A percentile compares a stretch with the other conserved stretches of the same genome.
These are phyloP conservation scores for Scaeva pyrastri DNA, from an alignment of 2,888 invertebrate genomes.

Conservation along the genomic window DNA sequence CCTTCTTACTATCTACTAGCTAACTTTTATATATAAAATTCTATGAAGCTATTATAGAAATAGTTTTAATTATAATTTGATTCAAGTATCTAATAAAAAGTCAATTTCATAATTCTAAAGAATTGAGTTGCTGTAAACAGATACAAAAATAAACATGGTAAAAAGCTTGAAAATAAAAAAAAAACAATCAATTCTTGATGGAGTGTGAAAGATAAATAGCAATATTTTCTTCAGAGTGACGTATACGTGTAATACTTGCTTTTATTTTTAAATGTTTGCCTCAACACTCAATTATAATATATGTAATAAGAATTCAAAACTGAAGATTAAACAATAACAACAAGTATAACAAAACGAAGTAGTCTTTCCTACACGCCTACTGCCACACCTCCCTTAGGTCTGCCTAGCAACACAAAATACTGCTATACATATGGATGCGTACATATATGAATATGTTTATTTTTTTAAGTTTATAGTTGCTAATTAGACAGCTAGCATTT, in stretches of 20 bases:
- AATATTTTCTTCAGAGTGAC: constrained; percentile 5
- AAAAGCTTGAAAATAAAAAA: neutral
- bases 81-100: neutral
- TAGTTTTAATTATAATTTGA: neutral
- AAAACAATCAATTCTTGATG: constrained; percentile 7
- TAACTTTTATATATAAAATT: no score
- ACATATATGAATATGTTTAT: neutral
- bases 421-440: neutral
- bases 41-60: no score
- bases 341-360: neutral
- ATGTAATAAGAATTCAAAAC: constrained; percentile 14
- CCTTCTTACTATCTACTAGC: no score
- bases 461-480: constrained; percentile 24
- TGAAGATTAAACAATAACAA: constrained; percentile 14
- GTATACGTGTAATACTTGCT: neutral
- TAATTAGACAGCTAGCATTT: constrained; percentile 41
- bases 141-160: neutral
- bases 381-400: constrained; percentile 34
- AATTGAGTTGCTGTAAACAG: neutral
- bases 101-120: neutral
- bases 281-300: neutral
- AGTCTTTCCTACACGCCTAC: constrained; percentile 25
- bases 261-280: neutral
- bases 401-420: constrained; percentile 40
- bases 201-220: constrained; percentile 17